Evolutionary conservation across 1,140 invertebrate species (phyloP), one percentile per base, ranked within the genome.

Genomic region (Drosophila guanche): DNA sequence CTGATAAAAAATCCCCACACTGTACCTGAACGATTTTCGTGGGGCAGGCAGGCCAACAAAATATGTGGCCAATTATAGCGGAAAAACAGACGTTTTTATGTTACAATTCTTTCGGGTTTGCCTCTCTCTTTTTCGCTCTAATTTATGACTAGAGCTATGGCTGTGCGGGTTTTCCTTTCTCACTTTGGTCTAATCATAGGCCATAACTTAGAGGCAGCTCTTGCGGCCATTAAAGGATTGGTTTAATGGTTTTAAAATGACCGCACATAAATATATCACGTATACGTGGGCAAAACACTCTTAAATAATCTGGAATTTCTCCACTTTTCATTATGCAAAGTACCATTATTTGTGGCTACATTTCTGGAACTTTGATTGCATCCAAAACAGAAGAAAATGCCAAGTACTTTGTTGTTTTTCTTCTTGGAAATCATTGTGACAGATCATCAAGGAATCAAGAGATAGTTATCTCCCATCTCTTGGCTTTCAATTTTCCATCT

Each of bases 31-130:
- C 41, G 40, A 62, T 42, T 79, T 62, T 41, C 29, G 48, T 23
- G 56, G 59, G 40, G 53, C n/a, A 14, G 55, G 60, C 61, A 14
- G 55, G 60, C 61, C 78, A 76, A 77, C 78, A 83, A 88, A 88
- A 86, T 86, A 86, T 86, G 83, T 86, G 83, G 83, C 83, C 83
- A 86, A 86, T 86, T 86, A 86, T 86, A 88, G 83, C 78, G 33
- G 33, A 62, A 86, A 83, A 86, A 88, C 83, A 86, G 83, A 88
- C 83, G 83, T 88, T 86, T 86, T 86, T 88, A 86, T 76, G 78
- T 86, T 74, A 60, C 81, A 78, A 48, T 60, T 60, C 59, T 59
- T 63, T 66, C 27, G 27, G 33, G 23, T 46, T 45, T 23, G 60
- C 40, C 12, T 27, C 43, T 55, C 59, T 27, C n/a, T 46, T 7